Base-by-base conservation (phyloP, 2,797 vertebrate species). In the Poeciliopsis paucimaculata region DNA sequence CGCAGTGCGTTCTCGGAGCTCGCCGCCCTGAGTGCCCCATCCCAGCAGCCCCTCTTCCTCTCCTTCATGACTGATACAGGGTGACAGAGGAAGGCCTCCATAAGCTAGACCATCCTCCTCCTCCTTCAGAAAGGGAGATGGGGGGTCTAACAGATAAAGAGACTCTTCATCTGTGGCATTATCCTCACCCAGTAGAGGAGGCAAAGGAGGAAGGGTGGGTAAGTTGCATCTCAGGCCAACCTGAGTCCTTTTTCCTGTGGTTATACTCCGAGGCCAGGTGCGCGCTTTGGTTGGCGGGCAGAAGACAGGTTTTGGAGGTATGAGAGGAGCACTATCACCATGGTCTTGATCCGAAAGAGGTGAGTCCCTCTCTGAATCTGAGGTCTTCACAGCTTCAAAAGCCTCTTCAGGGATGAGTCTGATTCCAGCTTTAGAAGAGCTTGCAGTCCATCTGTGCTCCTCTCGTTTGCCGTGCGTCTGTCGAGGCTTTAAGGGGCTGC, bases 11-110 rank as follows among this genome's bases (percentile, higher is more conserved):
- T 97, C 95, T 91, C 97, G 93, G 72, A 99, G 96, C 18, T 94
- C 91, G 0, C 87, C 49, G 0, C 85, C 84, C 53, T 83, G 89
- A 39, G 84, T 77, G 0, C 81, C 85, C 96, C 95, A 96, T 53
- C 90, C 93, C 2, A 96, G 93, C 7, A 96, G 91, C 0, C 95
- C 95, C 3, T 96, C 95, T 77, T 96, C 96, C 79, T 96, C 94
- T 64, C 97, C 96, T 82, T 99, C 97, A 72, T 98, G 98, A 64
- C 98, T 99, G 80, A 98, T 89, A 88, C 97, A 99, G 15, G 98
- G 98, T 3, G 98, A 98, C 3, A 98, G 96, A 78, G 97, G 97
- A n/a, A 96, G 87, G 4, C 95, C 96, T 8, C 92, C 91, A 23
- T 96, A 96, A 2, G 86, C 60, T 9, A 94, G 76, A 15, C 73